These are phyloP conservation scores for Oopsacas minuta DNA, from an alignment of 37 sponge, comb jelly and placozoan species.

Conservation along the genomic window DNA sequence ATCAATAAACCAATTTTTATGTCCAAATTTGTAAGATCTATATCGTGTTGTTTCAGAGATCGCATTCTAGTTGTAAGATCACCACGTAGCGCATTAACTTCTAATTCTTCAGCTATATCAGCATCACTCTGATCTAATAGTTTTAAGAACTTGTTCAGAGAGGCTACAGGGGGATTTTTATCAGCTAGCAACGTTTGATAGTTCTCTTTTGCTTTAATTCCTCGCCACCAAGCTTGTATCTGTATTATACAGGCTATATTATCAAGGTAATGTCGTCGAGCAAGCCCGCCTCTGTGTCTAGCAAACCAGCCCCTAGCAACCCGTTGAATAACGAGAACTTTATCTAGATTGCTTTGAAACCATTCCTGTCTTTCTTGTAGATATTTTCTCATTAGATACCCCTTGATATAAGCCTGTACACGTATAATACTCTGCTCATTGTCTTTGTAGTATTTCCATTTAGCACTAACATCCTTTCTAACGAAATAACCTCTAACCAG, in stretches of 20 bases:
- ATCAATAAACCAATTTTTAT: constrained; percentile 50
- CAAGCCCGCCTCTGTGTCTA: neutral
- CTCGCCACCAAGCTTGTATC: constrained; percentile 78
- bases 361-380: neutral
- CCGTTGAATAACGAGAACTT: neutral
- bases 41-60: constrained; percentile 33
- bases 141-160: constrained; percentile 66
- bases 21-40: constrained; percentile 37
- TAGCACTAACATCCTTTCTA: constrained; percentile 36
- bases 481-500: constrained; percentile 51
- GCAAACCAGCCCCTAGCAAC: constrained; percentile 25
- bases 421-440: constrained; percentile 24
- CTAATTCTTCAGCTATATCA: constrained; percentile 34
- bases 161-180: constrained; percentile 49
- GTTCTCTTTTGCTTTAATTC: constrained; percentile 69
- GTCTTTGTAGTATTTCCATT: constrained; percentile 47
- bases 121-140: constrained; percentile 34
- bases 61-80: constrained; percentile 40
- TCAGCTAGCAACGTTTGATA: constrained; percentile 48
- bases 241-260: constrained; percentile 47
- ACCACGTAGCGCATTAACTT: constrained; percentile 32
- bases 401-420: neutral
- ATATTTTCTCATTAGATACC: neutral
- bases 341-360: neutral
- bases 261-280: neutral